Evolutionary conservation across 1,140 invertebrate species (phyloP).

Genomic region (Lepidurus packardi): DNA sequence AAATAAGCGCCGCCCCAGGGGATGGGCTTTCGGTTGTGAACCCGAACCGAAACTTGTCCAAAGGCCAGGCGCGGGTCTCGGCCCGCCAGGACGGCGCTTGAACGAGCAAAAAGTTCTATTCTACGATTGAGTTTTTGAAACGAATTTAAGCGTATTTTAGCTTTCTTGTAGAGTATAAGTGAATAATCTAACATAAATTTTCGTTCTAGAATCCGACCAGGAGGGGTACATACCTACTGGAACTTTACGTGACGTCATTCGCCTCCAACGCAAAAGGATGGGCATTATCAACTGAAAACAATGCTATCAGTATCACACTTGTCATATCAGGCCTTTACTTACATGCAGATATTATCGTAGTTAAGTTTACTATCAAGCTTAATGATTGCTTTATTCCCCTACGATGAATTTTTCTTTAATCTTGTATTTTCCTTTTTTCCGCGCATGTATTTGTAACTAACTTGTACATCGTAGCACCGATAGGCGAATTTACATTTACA

Average conservation of each 20-base stretch:
- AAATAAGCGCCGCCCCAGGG: no score
- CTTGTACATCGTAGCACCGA: neutral
- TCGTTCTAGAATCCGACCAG: conserved; percentile 17
- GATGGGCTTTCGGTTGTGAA: no score
- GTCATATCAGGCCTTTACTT: neutral
- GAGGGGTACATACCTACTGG: conserved; percentile 35
- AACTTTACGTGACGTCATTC: conserved; percentile 38
- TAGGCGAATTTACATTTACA: neutral
- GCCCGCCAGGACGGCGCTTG: no score
- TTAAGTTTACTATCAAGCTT: neutral
- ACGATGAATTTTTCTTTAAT: neutral
- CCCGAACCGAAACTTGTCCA: no score
- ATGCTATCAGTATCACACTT: neutral
- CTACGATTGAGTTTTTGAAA: no score
- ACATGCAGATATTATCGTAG: neutral
- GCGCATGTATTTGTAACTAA: no score
- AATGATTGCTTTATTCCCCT: neutral
- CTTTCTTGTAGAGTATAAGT: no score
- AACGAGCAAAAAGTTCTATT: no score
- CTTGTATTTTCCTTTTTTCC: neutral
- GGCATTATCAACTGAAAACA: neutral
- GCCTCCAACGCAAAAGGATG: conserved; percentile 39
- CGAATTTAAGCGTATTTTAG: no score
- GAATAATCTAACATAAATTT: no score
- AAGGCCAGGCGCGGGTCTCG: no score